These are phyloP conservation scores for Melieria crassipennis DNA, from an alignment of 2,888 invertebrate genomes.

Conservation along the genomic window DNA sequence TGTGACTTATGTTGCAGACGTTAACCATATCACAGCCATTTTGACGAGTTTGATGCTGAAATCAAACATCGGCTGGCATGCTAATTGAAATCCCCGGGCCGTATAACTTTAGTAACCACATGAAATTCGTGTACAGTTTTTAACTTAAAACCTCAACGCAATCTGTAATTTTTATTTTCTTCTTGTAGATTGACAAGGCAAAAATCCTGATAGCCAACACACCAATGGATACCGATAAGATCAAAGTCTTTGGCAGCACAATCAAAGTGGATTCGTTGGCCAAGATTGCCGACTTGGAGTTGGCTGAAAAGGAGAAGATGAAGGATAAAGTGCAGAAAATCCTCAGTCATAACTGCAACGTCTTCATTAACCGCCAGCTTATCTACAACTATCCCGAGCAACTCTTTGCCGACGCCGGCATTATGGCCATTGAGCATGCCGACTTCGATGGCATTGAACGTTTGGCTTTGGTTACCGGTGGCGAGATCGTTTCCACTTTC, in stretches of 20 bases:
- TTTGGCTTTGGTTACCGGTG: constrained; percentile 95
- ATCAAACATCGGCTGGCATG: constrained; percentile 25
- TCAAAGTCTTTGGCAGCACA: constrained; percentile 97
- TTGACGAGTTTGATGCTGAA: constrained; percentile 63
- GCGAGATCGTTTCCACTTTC: constrained; percentile 98
- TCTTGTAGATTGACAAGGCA: constrained; percentile 82
- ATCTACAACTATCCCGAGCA: constrained; percentile 99
- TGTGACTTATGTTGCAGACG: constrained; percentile 59
- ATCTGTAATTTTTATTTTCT: background rate
- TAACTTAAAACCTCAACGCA: background rate
- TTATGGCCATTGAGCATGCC: constrained; percentile 99
- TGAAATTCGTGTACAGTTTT: background rate
- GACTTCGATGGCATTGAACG: constrained; percentile 99
- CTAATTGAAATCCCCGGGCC: background rate
- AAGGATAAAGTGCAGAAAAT: constrained; percentile 99
- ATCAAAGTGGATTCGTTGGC: constrained; percentile 92
- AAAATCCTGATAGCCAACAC: constrained; percentile 98
- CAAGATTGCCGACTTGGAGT: constrained; percentile 96
- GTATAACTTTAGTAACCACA: background rate
- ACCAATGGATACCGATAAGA: constrained; percentile 99
- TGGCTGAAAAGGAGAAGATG: constrained; percentile 99
- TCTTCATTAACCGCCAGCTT: constrained; percentile 97
- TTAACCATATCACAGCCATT: constrained; percentile 65
- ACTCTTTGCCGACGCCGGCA: constrained; percentile 95
- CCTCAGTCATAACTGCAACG: constrained; percentile 92